Evolutionary conservation across 2,888 invertebrate genomes (phyloP).

Genomic region (Junonia oenone): DNA sequence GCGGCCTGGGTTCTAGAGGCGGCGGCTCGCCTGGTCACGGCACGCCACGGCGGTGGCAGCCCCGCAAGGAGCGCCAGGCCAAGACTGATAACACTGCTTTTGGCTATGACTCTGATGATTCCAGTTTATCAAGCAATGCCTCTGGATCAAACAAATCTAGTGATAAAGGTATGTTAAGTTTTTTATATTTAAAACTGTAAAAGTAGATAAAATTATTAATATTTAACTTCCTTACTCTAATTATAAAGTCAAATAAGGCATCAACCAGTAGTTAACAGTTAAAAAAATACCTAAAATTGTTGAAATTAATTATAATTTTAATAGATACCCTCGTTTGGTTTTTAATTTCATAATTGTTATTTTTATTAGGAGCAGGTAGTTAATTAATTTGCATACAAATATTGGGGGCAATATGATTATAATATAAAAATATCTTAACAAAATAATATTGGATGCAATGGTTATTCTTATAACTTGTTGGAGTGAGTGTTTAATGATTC

Average conservation of each 20-base stretch:
- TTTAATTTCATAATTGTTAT: neutral
- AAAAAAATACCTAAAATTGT: neutral
- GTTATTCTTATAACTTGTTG: too few species aligned
- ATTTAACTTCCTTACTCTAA: neutral
- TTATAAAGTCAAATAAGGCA: neutral
- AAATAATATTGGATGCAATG: too few species aligned
- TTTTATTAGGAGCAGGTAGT: neutral
- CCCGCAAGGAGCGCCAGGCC: conserved; percentile 50
- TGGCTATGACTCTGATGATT: conserved; percentile 71
- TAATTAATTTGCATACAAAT: neutral
- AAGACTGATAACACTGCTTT: conserved; percentile 58
- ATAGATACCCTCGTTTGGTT: neutral
- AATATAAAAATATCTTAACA: too few species aligned
- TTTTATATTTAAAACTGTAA: neutral
- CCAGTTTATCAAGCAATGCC: conserved; percentile 71
- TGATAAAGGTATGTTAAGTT: conserved; percentile 52
- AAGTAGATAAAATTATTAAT: neutral
- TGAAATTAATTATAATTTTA: neutral
- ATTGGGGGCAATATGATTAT: too few species aligned
- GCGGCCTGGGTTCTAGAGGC: conserved; percentile 36
- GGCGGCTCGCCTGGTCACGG: conserved; percentile 39
- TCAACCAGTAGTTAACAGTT: neutral
- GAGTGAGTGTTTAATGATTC: too few species aligned
- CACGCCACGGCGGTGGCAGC: conserved; percentile 47
- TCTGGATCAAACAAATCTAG: conserved; percentile 68